Evolutionary conservation across 2,888 invertebrate species (phyloP), one percentile per base, ranked within the genome.

Genomic region (Urechis unicinctus): DNA sequence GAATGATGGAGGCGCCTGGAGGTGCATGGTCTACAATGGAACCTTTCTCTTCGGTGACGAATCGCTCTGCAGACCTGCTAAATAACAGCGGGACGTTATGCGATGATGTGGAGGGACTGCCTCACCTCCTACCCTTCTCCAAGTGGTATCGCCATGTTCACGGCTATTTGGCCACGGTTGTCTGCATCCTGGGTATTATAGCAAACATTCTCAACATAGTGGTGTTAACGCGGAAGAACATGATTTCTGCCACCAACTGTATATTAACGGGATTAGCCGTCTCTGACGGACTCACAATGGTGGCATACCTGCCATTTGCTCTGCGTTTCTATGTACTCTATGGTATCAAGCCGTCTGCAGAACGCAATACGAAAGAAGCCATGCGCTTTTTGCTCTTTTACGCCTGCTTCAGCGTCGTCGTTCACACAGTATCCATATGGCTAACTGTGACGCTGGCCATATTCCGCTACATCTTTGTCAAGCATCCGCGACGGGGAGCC

Each of bases 351-450:
- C 52, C 57, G 4, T 61, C 62, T 1, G 64, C 67, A 0, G 61
- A 68, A 21, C 60, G 75, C 2, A 67, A 77, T 65, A 55, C 51
- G 2, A 46, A 52, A 25, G 13, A 5, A 3, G 56, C 59, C 17
- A 43, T 54, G 9, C 50, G 61, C 21, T 81, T 78, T 61, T 71
- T 78, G 46, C 69, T 79, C 62, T 88, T 92, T 69, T 94, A 94
- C 77, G 91, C 91, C 41, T 86, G 90, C 69, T 91, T 92, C 75
- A 86, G 89, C 42, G 92, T 94, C 78, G 83, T 88, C 50, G 83
- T 88, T 58, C 91, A 91, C 77, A 93, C 94, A 2, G 90, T 94
- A 62, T 91, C 94, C 2, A 94, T 94, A 65, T 94, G 91, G 86
- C 79, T 96, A 65, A 95, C 95, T 0, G 88, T 96, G 1, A 89